These are phyloP conservation scores for Orchestia grillus DNA, from an alignment of 1,140 invertebrate genomes.

Conservation along the genomic window DNA sequence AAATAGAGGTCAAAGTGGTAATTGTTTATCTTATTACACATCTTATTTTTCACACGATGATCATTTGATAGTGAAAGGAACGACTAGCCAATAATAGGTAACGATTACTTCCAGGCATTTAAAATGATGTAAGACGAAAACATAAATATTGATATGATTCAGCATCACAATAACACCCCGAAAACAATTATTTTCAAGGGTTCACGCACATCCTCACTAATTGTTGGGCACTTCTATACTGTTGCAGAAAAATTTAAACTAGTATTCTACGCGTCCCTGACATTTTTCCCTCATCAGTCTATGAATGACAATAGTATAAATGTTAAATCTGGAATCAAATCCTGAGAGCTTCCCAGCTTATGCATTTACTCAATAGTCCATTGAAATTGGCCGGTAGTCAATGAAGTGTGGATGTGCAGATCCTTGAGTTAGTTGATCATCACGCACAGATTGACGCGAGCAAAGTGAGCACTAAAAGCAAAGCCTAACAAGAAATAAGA, in stretches of 20 bases:
- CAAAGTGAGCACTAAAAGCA: background rate
- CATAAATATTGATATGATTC: too few species aligned
- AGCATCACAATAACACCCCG: too few species aligned
- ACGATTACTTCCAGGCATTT: background rate
- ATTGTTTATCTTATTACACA: background rate
- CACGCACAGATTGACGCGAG: background rate
- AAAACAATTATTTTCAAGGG: too few species aligned
- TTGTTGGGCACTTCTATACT: too few species aligned
- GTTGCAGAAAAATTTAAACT: too few species aligned
- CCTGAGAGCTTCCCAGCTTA: background rate
- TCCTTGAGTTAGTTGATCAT: background rate
- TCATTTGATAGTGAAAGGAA: background rate
- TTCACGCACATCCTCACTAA: too few species aligned
- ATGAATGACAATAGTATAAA: too few species aligned
- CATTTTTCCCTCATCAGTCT: too few species aligned
- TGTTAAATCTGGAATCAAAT: background rate
- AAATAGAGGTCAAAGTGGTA: background rate
- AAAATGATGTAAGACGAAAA: background rate
- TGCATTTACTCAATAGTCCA: background rate
- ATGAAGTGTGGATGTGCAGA: background rate
- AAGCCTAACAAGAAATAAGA: background rate
- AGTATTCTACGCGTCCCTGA: too few species aligned
- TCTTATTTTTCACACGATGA: background rate
- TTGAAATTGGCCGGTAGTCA: background rate
- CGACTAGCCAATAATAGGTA: background rate